Conservation (phyloP, 2,113 vertebrate genomes). For the Dascyllus trimaculatus region DNA sequence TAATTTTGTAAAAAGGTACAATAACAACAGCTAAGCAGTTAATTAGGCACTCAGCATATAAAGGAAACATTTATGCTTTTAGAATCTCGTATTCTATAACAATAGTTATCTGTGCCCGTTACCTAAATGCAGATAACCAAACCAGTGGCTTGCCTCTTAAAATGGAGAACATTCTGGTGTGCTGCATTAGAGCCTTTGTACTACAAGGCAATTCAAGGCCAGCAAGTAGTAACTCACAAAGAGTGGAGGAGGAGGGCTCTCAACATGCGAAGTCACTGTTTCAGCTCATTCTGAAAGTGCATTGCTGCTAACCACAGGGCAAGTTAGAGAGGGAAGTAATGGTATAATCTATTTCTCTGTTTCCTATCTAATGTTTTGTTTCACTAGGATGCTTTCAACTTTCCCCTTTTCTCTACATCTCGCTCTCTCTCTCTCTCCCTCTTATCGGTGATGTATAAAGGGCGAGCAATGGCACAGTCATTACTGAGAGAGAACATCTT, state of each 20-base stretch:
- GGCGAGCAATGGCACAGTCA: constrained; percentile 28
- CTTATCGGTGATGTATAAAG: constrained; percentile 55
- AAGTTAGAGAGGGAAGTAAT: constrained; percentile 23
- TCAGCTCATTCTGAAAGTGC: constrained; percentile 40
- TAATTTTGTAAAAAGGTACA: constrained; percentile 12
- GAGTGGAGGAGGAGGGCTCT: constrained; percentile 25
- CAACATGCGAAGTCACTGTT: constrained; percentile 46
- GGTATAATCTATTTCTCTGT: constrained; percentile 32
- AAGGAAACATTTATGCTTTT: constrained; percentile 14
- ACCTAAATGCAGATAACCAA: constrained; percentile 20
- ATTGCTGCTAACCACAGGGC: constrained; percentile 24
- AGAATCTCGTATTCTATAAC: constrained; percentile 13
- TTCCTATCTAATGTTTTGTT: constrained; percentile 44
- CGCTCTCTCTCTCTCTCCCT: constrained; percentile 2
- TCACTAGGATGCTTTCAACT: constrained; percentile 51
- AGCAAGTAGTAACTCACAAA: constrained; percentile 37
- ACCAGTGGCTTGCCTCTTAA: not conserved
- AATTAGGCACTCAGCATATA: constrained; percentile 26
- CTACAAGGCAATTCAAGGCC: constrained; percentile 44
- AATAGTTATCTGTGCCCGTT: constrained; percentile 24
- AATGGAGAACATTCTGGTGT: constrained; percentile 28
- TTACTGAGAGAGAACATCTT: constrained; percentile 49
- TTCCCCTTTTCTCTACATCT: constrained; percentile 5
- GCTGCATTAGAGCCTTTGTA: constrained; percentile 47
- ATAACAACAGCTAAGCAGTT: constrained; percentile 27